Evolutionary conservation across 2,113 vertebrate genomes (phyloP), one percentile per base, ranked within the genome.

Genomic region (Meriones unguiculatus): DNA sequence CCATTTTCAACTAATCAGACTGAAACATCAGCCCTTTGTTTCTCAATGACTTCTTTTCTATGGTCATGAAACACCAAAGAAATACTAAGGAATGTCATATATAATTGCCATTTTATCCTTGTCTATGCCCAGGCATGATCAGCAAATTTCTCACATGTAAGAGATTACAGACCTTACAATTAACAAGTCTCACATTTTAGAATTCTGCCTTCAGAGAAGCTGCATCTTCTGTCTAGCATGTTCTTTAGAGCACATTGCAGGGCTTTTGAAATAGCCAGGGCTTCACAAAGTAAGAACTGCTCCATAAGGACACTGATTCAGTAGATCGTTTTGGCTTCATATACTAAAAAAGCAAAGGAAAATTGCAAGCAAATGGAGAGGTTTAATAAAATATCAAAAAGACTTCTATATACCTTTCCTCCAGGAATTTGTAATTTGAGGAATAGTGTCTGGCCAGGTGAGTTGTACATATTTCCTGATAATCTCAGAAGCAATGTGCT

Each of bases 311-410:
- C 54, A 11, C 38, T 85, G 41, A 64, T 57, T 41, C 4, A 35
- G 52, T 64, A 28, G 32, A 64, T 87, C 30, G 52, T 87, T 92
- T 93, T 73, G 20, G 22, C 82, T 92, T 95, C 84, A 35, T 65
- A 57, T 62, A 73, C 38, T 73, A 82, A 96, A 84, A 17, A 87
- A 89, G n/a, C n/a, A 22, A 15, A 12, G 2, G 28, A 24, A 69
- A 25, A 28, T 41, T 75, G 13, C 20, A 64, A 69, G 35, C 25
- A 84, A 94, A 89, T 77, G 5, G 76, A 59, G 41, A 86, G 20
- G 15, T 69, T 84, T 87, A 89, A 89, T 32, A 86, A 93, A 95
- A 64, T n/a, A 77, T 59, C 46, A 57, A 35, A 22, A 17, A 76
- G 64, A 20, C 4, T 15, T 17, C 50, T 70, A 15, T 18, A 92